Evolutionary conservation across 2,797 vertebrate species (phyloP), one percentile per base, ranked within the genome.

Genomic region (Babyrousa celebensis): DNA sequence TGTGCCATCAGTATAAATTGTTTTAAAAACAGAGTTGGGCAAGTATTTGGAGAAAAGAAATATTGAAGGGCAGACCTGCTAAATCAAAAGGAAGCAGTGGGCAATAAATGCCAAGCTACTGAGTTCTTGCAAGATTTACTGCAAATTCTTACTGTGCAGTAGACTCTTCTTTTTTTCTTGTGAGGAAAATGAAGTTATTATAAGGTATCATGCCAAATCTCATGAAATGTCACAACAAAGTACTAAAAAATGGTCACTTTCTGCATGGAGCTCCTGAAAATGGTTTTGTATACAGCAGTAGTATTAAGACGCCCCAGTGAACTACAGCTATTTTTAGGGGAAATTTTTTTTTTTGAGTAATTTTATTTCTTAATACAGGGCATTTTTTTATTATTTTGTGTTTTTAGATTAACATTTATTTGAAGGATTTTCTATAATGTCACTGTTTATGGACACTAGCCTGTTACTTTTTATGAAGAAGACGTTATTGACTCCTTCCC

Each of bases 101-200:
- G 96, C 94, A 96, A 96, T 98, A 98, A 98, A 98, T 86, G 97
- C 94, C 95, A 96, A 60, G 56, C 93, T 94, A 79, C 67, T 79
- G 96, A 85, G 85, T 87, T 97, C 62, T 77, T 94, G 5, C 74
- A 95, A 98, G 84, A 98, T 98, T 98, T 97, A 98, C 87, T 96
- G 74, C 48, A 88, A 96, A 97, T 95, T 97, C 96, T 97, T 27
- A 96, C 91, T 85, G 67, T 89, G 94, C 75, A 67, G 54, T 86
- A 97, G 70, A 52, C 94, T 97, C 95, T 93, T 98, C 98, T 98
- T 97, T 98, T 97, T 92, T 96, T 91, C 90, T 92, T 96, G 71
- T 96, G 94, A 97, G 75, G 56, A 98, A 98, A 98, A 98, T 97
- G 56, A 98, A 98, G 96, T 97, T 98, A 97, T 98, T 98, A 97